phyloP scores from a whole-genome alignment of 2,888 invertebrate species.

The Imbricaverruca yamaguchii region DNA sequence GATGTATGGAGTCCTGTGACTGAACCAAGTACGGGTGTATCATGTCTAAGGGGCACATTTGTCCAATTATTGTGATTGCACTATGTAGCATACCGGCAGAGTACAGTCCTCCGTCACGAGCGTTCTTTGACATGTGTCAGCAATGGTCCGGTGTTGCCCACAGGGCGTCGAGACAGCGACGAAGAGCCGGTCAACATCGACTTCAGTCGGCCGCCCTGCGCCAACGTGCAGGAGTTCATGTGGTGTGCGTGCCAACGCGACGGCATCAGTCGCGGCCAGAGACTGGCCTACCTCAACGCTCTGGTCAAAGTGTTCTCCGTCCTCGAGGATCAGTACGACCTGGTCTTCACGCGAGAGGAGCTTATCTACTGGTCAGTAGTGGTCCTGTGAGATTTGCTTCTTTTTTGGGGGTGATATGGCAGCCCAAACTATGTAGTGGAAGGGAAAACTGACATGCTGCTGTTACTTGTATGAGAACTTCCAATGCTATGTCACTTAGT shows the following conservation, averaged over 20 bases:
- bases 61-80: neutral
- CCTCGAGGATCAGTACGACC: conserved; percentile 51
- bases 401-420: too few relatives aligned
- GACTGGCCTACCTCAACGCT: conserved; percentile 78
- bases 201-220: neutral
- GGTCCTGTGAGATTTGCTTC: neutral
- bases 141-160: neutral
- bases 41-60: too few relatives aligned
- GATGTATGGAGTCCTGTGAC: too few relatives aligned
- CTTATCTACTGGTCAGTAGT: conserved; percentile 65
- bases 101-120: neutral
- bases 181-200: conserved; percentile 17
- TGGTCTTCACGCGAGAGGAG: conserved; percentile 70
- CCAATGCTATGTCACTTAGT: too few relatives aligned
- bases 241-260: neutral
- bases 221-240: conserved; percentile 2
- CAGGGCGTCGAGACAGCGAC: conserved; percentile 9
- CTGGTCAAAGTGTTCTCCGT: conserved; percentile 69
- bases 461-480: too few relatives aligned
- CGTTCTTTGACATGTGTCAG: neutral
- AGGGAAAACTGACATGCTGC: too few relatives aligned
- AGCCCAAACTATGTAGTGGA: too few relatives aligned
- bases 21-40: too few relatives aligned
- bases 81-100: neutral
- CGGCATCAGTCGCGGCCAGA: conserved; percentile 49